phyloP scores from a whole-genome alignment of 1,140 invertebrate species.

The Meteorus sp. region DNA sequence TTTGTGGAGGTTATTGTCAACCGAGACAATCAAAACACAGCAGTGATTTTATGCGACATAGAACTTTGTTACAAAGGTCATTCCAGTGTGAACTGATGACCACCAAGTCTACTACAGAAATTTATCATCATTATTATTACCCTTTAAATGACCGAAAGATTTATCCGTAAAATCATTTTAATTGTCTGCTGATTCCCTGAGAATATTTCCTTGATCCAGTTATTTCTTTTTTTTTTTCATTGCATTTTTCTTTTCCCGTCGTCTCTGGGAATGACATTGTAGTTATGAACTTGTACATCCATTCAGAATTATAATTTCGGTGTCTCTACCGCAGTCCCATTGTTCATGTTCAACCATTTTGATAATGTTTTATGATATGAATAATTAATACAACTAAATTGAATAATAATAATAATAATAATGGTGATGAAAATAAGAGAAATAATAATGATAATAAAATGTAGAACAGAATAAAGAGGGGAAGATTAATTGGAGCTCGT shows the following conservation, averaged over 20 bases:
- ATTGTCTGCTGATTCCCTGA: slow-evolving; percentile 2
- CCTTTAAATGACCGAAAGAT: neutral
- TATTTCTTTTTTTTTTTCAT: too few relatives aligned
- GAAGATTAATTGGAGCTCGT: too few relatives aligned
- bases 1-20: neutral
- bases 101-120: slow-evolving; percentile 9
- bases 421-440: too few relatives aligned
- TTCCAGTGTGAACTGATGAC: slow-evolving; percentile 9
- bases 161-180: slow-evolving; percentile 2
- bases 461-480: too few relatives aligned
- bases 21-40: slow-evolving; percentile 2
- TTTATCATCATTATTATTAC: neutral
- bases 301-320: neutral
- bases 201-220: neutral
- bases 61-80: slow-evolving; percentile 20
- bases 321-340: neutral
- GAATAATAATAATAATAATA: too few relatives aligned
- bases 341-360: neutral
- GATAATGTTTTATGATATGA: slow-evolving; percentile 2
- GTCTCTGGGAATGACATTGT: too few relatives aligned
- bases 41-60: neutral
- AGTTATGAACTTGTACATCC: too few relatives aligned
- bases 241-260: too few relatives aligned
- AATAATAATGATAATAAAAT: too few relatives aligned
- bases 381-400: neutral